Conservation (phyloP, 2,113 vertebrate species). For the Electrona antarctica region DNA sequence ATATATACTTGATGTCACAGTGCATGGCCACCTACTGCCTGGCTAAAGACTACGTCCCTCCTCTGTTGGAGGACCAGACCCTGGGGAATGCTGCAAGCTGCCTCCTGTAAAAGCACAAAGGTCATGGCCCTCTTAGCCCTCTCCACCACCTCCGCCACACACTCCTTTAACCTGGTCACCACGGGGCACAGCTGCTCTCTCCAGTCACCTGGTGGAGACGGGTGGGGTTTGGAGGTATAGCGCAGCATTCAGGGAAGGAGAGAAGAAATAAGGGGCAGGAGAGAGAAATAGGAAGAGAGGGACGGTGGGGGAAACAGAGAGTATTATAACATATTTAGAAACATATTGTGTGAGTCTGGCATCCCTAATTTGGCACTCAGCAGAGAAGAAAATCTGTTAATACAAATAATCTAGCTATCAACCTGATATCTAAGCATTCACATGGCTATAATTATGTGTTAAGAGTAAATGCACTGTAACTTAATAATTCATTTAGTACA, state of each 20-base stretch:
- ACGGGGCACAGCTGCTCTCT: conserved; percentile 88
- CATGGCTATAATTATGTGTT: too few species aligned
- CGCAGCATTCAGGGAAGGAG: background rate
- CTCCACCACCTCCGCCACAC: conserved; percentile 89
- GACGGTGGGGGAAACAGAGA: background rate
- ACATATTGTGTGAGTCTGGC: too few species aligned
- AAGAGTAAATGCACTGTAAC: too few species aligned
- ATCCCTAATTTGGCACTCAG: too few species aligned
- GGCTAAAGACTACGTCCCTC: conserved; percentile 94
- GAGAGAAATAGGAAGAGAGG: background rate
- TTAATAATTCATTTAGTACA: too few species aligned
- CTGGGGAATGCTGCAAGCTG: conserved; percentile 90
- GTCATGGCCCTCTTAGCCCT: conserved; percentile 91
- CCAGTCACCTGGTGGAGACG: conserved; percentile 84
- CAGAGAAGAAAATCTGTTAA: too few species aligned
- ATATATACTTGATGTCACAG: too few species aligned
- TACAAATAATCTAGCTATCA: too few species aligned
- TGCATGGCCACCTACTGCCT: conserved; percentile 86
- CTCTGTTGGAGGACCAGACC: conserved; percentile 89
- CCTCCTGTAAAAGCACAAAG: conserved; percentile 94
- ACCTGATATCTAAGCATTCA: too few species aligned
- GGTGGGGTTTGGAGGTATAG: background rate
- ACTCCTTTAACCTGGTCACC: conserved; percentile 88
- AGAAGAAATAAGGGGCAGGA: conserved; percentile 1
- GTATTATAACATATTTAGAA: too few species aligned